phyloP scores from a whole-genome alignment of 2,113 vertebrate genomes.

The Clarias batrachus region DNA sequence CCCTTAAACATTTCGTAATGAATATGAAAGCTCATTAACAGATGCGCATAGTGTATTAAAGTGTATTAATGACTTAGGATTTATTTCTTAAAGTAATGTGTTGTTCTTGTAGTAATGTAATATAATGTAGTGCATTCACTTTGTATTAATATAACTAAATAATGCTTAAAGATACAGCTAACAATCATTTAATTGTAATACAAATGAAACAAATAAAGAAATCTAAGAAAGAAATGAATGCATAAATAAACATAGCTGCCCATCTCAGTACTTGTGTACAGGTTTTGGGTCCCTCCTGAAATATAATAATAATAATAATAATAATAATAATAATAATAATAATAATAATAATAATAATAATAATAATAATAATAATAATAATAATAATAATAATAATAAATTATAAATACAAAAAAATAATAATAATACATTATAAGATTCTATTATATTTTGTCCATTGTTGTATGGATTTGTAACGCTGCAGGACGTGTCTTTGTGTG shows the following conservation, averaged over 20 bases:
- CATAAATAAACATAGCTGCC: not conserved
- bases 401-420: too few species aligned
- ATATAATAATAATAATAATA: not conserved
- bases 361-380: not conserved
- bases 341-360: not conserved
- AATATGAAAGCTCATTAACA: too few species aligned
- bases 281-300: not conserved
- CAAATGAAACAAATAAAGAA: not conserved
- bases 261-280: not conserved
- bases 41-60: too few species aligned
- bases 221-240: not conserved
- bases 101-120: constrained; percentile 19
- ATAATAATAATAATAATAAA: not conserved
- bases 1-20: too few species aligned
- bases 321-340: not conserved
- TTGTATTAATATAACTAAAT: not conserved
- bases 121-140: not conserved
- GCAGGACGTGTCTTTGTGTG: constrained; percentile 35
- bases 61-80: too few species aligned
- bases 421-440: not conserved
- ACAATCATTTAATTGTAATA: not conserved
- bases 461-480: constrained; percentile 11
- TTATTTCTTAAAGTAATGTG: too few species aligned
- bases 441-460: not conserved
- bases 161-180: not conserved